phyloP scores from a whole-genome alignment of 2,797 vertebrate genomes.

The Pagetopsis macropterus region DNA sequence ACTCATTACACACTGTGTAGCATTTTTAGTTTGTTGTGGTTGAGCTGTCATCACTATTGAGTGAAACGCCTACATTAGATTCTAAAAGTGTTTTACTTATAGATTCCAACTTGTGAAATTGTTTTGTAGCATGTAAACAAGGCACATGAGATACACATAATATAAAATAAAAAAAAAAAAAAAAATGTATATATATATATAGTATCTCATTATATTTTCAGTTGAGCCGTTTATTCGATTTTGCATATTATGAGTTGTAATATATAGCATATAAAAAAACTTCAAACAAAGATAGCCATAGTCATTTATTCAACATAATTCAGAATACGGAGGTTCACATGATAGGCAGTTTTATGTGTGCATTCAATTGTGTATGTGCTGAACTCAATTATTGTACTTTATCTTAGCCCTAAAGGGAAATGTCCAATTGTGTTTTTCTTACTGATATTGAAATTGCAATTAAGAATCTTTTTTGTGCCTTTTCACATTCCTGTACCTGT shows the following conservation, averaged over 20 bases:
- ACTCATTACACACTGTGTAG: background rate
- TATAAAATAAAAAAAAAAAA: too few species aligned
- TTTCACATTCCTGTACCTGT: background rate
- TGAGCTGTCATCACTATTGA: background rate
- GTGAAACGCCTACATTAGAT: background rate
- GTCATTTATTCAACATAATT: background rate
- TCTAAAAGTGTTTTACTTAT: too few species aligned
- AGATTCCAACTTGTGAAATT: too few species aligned
- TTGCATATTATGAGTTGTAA: background rate
- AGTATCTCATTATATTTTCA: too few species aligned
- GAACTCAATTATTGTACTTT: background rate
- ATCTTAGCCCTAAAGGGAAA: background rate
- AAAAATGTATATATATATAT: too few species aligned
- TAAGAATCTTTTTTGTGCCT: background rate
- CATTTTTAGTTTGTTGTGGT: background rate
- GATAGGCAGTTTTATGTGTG: background rate
- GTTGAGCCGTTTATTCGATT: too few species aligned
- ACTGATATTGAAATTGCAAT: background rate
- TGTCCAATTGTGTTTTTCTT: background rate
- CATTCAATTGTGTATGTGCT: background rate
- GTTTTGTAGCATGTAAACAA: too few species aligned
- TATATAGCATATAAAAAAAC: background rate
- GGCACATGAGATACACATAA: too few species aligned
- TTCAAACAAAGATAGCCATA: background rate
- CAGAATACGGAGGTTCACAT: conserved; percentile 1